Conservation (phyloP, 2,797 vertebrate species). For the Tamandua tetradactyla region DNA sequence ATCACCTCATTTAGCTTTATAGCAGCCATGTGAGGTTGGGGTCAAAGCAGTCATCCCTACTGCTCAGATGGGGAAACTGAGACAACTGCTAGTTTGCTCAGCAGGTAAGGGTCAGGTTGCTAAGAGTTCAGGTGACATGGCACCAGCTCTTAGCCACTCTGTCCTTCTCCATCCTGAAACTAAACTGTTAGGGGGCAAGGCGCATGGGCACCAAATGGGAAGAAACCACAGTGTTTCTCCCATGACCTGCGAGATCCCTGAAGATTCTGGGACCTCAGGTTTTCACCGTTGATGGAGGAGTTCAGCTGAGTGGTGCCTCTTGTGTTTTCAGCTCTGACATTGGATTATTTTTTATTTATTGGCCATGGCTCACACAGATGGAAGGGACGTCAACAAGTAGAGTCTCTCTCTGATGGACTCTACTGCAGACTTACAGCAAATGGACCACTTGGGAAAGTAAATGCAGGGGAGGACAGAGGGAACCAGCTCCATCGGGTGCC, state of each 20-base stretch:
- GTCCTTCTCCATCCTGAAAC: not conserved
- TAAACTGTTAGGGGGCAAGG: not conserved
- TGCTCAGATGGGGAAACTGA: not conserved
- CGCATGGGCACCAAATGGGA: not conserved
- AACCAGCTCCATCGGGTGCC: not conserved
- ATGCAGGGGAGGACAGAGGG: not conserved
- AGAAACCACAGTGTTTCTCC: accelerated
- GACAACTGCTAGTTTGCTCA: not conserved
- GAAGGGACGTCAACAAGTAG: not conserved
- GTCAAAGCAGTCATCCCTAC: no score
- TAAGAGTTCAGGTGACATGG: not conserved
- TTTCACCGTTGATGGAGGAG: not conserved
- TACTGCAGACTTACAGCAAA: not conserved
- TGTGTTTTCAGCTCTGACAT: not conserved
- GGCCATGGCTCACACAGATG: not conserved
- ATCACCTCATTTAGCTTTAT: not conserved
- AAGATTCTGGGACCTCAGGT: not conserved
- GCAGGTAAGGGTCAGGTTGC: not conserved
- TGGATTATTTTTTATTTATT: not conserved
- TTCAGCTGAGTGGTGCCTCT: not conserved
- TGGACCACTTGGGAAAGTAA: not conserved
- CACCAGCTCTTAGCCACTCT: not conserved
- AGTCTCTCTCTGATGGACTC: not conserved
- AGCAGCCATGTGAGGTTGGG: not conserved
- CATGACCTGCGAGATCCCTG: not conserved